Evolutionary conservation across 2,888 invertebrate species (phyloP), one percentile per base, ranked within the genome.

Genomic region (Ormyrus pomaceus): DNA sequence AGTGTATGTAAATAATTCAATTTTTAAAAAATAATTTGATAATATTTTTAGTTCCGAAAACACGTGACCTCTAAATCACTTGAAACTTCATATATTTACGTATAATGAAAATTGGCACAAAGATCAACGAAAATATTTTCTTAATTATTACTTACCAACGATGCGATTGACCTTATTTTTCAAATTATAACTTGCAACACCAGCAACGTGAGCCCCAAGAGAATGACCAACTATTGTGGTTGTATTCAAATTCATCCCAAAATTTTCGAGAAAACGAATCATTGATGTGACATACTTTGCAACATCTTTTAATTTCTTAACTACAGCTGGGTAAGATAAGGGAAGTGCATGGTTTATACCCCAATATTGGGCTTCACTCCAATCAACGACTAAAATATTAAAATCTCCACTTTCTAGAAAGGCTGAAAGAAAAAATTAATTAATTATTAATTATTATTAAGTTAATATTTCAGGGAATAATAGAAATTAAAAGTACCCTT

Each of bases 201-300:
- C 88, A 53, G 82, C 84, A 10, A 88, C 75, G 50, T 88, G 88
- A 19, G 85, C 87, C 6, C 87, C 88, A 9, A 88, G 85, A 4
- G 88, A 88, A 59, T 88, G 88, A 4, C 88, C 88, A 34, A 85
- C 79, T 1, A 86, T 53, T 4, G 82, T 83, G 4, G 85, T 82
- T 0, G 75, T 19, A 1, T 83, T 83, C 9, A 83, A 0, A 73
- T 87, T 71, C 78, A 83, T 64, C 19, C 85, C 86, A 13, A 83
- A 56, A 1, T 64, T 59, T 45, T 79, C 78, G 6, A 88, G 83
- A 65, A 86, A 88, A 68, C 84, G 51, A 62, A 88, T 83, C 86
- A 88, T 85, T 10, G 62, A 66, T 0, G 82, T 72, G 3, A 86
- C 81, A 58, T 81, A 82, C 11, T 77, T 34, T 34, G 83, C 85